These are phyloP conservation scores for Chaenogobius annularis DNA, from an alignment of 2,113 vertebrate genomes.

Conservation along the genomic window DNA sequence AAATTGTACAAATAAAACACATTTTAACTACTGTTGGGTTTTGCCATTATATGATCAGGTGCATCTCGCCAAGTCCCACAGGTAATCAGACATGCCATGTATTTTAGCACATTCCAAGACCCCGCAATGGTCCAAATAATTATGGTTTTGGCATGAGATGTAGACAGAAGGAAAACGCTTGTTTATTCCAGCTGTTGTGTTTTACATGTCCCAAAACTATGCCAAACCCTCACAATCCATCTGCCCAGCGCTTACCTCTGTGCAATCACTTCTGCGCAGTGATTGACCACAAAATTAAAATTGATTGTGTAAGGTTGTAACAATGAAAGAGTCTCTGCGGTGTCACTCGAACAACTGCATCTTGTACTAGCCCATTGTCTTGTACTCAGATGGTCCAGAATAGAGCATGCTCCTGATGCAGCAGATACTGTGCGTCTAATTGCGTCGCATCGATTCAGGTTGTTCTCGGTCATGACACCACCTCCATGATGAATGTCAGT, in stretches of 20 bases:
- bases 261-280: constrained; percentile 45
- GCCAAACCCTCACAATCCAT: constrained; percentile 46
- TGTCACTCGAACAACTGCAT: constrained; percentile 59
- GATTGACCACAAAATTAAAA: constrained; percentile 73
- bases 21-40: neutral
- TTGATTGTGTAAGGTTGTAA: constrained; percentile 71
- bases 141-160: constrained; percentile 47
- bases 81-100: constrained; percentile 54
- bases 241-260: constrained; percentile 36
- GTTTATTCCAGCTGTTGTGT: constrained; percentile 52
- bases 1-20: constrained; percentile 1
- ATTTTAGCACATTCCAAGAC: constrained; percentile 48
- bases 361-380: constrained; percentile 62
- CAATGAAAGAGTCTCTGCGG: constrained; percentile 55
- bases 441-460: constrained; percentile 65
- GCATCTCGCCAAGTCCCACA: constrained; percentile 44
- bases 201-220: constrained; percentile 42
- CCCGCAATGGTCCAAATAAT: constrained; percentile 50
- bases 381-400: constrained; percentile 48
- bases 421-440: constrained; percentile 65
- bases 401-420: constrained; percentile 53
- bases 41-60: constrained; percentile 42
- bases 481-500: constrained; percentile 58
- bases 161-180: constrained; percentile 37
- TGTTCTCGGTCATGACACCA: constrained; percentile 41